Base-by-base conservation (phyloP, 2,888 invertebrate species). In the Calliphora vomitoria region DNA sequence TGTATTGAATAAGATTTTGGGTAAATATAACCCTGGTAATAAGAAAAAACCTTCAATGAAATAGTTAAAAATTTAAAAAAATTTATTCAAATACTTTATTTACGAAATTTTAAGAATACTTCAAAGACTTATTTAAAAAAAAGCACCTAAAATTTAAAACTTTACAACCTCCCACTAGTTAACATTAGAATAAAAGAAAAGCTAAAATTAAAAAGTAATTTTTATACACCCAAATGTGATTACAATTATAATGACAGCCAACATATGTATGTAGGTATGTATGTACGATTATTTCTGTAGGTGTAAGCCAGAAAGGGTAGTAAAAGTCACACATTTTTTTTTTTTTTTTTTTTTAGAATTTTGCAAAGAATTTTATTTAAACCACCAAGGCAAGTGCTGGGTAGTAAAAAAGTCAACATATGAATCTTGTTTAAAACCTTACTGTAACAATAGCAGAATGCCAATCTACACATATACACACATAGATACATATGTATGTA, bases 121-220 rank as follows among this genome's bases (percentile, higher is more conserved):
- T 25, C 25, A 25, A 25, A 25, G 25, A 25, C 25, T 25, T 25
- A 25, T 25, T 25, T 25, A 50, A 50, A 5, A 50, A 50, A 50
- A 50, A 31, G 5, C 31, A 47, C 15, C 6, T n/a, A 50, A 50
- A 50, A 50, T 35, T 11, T 44, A 6, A 44, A 44, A 10, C 11
- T 44, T 11, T 8, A 44, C 4, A 47, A 47, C n/a, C 47, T 47
- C 44, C 44, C 44, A 18, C n/a, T n/a, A 55, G 10, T 18, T 38
- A n/a, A 38, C 41, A 20, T 41, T 41, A 4, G 5, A 66, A 8
- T 10, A 35, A 18, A 4, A 41, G 8, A 8, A 44, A 47, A 15
- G 11, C 25, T 53, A 18, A 53, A 41, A 64, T 78, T 53, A 68
- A 68, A 78, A 68, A 78, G n/a, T 31, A 4, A 58, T 78, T 78